Base-by-base conservation (phyloP, 2,113 vertebrate genomes). In the Peromyscus leucopus region DNA sequence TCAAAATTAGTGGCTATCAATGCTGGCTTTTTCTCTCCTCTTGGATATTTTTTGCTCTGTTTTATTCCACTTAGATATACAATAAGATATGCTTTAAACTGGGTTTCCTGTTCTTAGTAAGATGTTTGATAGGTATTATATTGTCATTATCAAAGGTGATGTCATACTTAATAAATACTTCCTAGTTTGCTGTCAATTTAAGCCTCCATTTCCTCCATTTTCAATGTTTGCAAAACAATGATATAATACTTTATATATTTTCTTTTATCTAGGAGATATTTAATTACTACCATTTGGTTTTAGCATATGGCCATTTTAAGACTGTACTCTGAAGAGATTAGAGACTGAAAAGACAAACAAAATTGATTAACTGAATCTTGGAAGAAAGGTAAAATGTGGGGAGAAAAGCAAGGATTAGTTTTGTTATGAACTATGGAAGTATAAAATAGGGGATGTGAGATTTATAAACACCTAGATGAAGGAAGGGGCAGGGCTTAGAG, bases 381-480 rank as follows among this genome's bases (percentile, higher is more conserved):
- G 42, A 80, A 74, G 5, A 88, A 22, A 22, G 6, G n/a, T 24
- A 46, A 78, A 19, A 42, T 16, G 10, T 55, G 9, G 28, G 61
- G 31, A 31, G 39, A 84, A 51, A 46, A 72, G 21, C 15, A 82
- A 87, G 55, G 24, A 79, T 69, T 79, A 82, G 19, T 3, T 82
- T 65, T 94, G 21, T 21, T 65, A 24, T 87, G 63, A 82, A 83
- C 69, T 24, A 86, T 1, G 57, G 6, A 5, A n/a, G 8, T 33
- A 76, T 11, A 95, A 93, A 97, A 39, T 63, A 74, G 59, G 83
- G 28, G n/a, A 85, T 63, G 42, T 59, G 17, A 95, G 17, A 74
- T 82, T 80, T 65, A n/a, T 65, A 89, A 93, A 89, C 75, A 48
- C 22, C 71, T 24, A 67, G 11, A 87, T 71, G 9, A 90, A 85